These are phyloP conservation scores for Echinarachnius parma DNA, from an alignment of 53 echinoderm and acorn worm species.

Conservation along the genomic window DNA sequence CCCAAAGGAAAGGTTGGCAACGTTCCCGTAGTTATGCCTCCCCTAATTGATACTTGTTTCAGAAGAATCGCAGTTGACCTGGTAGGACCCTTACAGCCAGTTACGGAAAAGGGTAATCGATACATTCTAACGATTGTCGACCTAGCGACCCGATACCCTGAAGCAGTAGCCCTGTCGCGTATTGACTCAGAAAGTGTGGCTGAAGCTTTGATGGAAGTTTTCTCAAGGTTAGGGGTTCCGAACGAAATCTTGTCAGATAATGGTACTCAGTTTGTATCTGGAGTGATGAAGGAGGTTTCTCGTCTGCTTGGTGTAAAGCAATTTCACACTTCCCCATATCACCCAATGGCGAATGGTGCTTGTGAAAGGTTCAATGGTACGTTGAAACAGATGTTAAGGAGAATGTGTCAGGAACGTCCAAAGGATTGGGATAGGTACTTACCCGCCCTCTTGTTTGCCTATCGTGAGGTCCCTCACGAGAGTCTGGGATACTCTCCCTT, in stretches of 20 bases:
- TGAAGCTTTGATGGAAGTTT: constrained; percentile 25
- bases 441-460: constrained; percentile 37
- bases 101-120: constrained; percentile 15
- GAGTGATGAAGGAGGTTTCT: constrained; percentile 44
- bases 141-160: constrained; percentile 11
- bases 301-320: constrained; percentile 28
- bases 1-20: constrained; percentile 45
- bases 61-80: constrained; percentile 27
- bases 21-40: constrained; percentile 35
- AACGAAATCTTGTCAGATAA: constrained; percentile 35
- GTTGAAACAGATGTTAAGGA: constrained; percentile 37
- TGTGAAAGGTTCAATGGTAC: constrained; percentile 44
- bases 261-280: constrained; percentile 51
- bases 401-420: constrained; percentile 36
- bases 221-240: constrained; percentile 19
- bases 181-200: constrained; percentile 27
- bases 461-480: constrained; percentile 39
- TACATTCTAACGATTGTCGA: constrained; percentile 42
- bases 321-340: constrained; percentile 45
- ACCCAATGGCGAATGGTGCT: constrained; percentile 40
- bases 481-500: constrained; percentile 39
- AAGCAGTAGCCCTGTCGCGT: constrained; percentile 5
- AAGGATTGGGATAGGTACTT: constrained; percentile 45
- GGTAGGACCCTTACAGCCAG: constrained; percentile 26
- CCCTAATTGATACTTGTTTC: constrained; percentile 33